Conservation (phyloP, 2,113 vertebrate genomes). For the Festucalex cinctus region DNA sequence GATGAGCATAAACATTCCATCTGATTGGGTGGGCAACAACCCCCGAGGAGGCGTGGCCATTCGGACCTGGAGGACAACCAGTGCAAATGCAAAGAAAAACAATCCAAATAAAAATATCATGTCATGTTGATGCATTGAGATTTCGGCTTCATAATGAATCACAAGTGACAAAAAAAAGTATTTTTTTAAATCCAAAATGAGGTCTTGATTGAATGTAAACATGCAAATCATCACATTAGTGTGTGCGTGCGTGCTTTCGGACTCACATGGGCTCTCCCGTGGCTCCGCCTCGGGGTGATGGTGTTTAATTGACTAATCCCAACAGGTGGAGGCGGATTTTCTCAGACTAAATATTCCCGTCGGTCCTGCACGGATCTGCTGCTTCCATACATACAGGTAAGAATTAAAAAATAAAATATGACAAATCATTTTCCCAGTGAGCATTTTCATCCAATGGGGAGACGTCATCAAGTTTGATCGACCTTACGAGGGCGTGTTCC, state of each 20-base stretch:
- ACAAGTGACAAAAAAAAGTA: not conserved
- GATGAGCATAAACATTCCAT: too few species aligned
- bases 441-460: not conserved
- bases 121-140: not conserved
- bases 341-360: conserved; percentile 21
- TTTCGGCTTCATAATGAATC: not conserved
- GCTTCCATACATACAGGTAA: conserved; percentile 42
- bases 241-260: not conserved
- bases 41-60: not conserved
- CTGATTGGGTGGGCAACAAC: too few species aligned
- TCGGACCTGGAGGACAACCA: too few species aligned
- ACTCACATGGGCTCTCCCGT: conserved; percentile 14
- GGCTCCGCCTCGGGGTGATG: conserved; percentile 44
- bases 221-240: not conserved
- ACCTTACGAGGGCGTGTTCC: too few species aligned
- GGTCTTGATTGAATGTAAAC: not conserved
- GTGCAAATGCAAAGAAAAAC: too few species aligned
- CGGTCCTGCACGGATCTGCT: conserved; percentile 14
- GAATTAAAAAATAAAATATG: not conserved
- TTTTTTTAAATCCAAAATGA: too few species aligned
- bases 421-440: not conserved
- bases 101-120: not conserved
- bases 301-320: conserved; percentile 55
- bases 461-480: not conserved
- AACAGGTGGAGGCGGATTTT: conserved; percentile 30